Conservation (phyloP, 2,113 vertebrate species). For the Micromys minutus region DNA sequence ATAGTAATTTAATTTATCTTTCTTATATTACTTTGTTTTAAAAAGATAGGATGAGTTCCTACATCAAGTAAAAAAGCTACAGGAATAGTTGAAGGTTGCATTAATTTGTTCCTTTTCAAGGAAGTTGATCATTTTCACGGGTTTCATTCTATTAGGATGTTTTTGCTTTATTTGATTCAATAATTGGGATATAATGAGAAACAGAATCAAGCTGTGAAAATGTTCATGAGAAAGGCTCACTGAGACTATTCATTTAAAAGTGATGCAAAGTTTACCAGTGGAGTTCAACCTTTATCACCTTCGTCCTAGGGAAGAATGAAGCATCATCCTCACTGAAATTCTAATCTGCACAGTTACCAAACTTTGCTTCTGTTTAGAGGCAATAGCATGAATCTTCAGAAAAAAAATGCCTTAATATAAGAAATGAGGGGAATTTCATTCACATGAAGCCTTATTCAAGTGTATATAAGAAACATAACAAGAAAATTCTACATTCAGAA, state of each 20-base stretch:
- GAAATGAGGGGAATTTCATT: conserved; percentile 45
- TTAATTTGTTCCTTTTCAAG: conserved; percentile 18
- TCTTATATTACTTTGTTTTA: background rate
- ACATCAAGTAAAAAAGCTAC: background rate
- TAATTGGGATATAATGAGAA: conserved; percentile 67
- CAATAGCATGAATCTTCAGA: background rate
- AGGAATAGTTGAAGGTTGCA: conserved; percentile 20
- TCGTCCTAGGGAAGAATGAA: conserved; percentile 32
- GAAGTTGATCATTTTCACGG: conserved; percentile 35
- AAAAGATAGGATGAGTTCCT: background rate
- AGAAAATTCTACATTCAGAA: background rate
- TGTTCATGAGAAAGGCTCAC: conserved; percentile 45
- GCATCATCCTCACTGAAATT: conserved; percentile 20
- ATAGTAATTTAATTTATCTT: conserved; percentile 3
- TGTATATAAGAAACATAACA: conserved; percentile 22
- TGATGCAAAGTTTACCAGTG: conserved; percentile 2
- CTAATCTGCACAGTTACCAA: conserved; percentile 52
- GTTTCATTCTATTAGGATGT: conserved; percentile 34
- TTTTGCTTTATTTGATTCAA: conserved; percentile 52
- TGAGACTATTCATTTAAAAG: conserved; percentile 53
- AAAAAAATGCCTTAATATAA: conserved; percentile 15
- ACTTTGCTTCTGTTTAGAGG: conserved; percentile 50
- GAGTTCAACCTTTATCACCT: conserved; percentile 15
- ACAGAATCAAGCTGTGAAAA: conserved; percentile 65
- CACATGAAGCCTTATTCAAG: conserved; percentile 28